Evolutionary conservation across 2,888 invertebrate genomes (phyloP).

Genomic region (Philonicus albiceps): DNA sequence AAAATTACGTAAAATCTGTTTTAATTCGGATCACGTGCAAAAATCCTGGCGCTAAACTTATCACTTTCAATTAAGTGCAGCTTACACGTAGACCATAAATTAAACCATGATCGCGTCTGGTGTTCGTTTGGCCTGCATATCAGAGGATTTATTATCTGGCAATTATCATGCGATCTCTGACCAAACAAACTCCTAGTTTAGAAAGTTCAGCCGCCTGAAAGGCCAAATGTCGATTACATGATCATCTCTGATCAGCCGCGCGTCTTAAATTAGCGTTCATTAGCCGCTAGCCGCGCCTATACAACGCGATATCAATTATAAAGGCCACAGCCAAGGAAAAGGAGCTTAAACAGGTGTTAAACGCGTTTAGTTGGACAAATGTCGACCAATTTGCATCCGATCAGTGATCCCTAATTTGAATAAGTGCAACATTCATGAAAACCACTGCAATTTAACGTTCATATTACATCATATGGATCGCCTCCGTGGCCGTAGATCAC

Average conservation of each 20-base stretch:
- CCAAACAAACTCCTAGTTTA: background rate
- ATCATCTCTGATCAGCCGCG: background rate
- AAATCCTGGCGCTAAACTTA: background rate
- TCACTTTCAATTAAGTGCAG: background rate
- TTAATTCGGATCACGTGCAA: background rate
- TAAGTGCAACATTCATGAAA: background rate
- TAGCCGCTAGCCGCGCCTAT: background rate
- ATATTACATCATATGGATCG: conserved; percentile 17
- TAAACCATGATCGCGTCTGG: background rate
- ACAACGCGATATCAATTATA: background rate
- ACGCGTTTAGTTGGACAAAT: background rate
- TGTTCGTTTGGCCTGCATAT: background rate
- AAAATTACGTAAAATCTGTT: background rate
- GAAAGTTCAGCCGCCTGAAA: background rate
- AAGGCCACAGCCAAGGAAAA: conserved; percentile 29
- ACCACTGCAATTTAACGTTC: background rate
- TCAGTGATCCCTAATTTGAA: conserved; percentile 28
- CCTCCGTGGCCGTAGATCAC: background rate
- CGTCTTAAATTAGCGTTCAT: background rate
- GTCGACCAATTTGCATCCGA: conserved; percentile 19
- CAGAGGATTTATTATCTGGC: background rate
- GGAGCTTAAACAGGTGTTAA: background rate
- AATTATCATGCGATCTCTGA: background rate
- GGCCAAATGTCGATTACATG: background rate
- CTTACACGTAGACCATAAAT: background rate